Evolutionary conservation across 2,797 vertebrate genomes (phyloP).

Genomic region (Zalophus californianus): DNA sequence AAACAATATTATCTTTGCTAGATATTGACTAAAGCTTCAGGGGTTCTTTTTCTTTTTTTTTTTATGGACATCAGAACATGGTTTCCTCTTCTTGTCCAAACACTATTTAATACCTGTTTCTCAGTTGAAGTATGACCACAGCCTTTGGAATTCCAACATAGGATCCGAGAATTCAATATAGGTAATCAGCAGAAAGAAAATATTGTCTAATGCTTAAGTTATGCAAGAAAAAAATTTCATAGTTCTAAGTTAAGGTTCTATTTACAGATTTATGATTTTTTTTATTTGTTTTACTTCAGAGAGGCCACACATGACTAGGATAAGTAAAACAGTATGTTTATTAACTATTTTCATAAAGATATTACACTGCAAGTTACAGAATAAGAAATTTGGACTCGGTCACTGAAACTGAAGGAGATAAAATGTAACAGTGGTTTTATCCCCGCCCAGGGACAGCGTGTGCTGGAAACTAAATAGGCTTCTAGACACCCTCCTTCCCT

Average conservation of each 20-base stretch:
- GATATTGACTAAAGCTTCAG: neutral
- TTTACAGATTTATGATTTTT: neutral
- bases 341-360: neutral
- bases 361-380: neutral
- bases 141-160: neutral
- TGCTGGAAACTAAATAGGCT: neutral
- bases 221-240: neutral
- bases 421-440: neutral
- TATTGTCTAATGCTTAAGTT: neutral
- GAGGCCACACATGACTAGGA: neutral
- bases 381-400: neutral
- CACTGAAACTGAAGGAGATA: neutral
- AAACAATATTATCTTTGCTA: neutral
- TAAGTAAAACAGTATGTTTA: neutral
- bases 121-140: neutral
- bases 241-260: neutral
- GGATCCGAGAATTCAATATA: neutral
- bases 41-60: neutral
- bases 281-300: slow-evolving; percentile 19
- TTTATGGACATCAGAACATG: neutral
- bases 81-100: neutral
- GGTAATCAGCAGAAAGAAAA: neutral
- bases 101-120: neutral
- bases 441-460: neutral
- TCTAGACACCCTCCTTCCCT: neutral